Base-by-base conservation (phyloP, 2,113 vertebrate genomes). In the Notarius quadriscutis region DNA sequence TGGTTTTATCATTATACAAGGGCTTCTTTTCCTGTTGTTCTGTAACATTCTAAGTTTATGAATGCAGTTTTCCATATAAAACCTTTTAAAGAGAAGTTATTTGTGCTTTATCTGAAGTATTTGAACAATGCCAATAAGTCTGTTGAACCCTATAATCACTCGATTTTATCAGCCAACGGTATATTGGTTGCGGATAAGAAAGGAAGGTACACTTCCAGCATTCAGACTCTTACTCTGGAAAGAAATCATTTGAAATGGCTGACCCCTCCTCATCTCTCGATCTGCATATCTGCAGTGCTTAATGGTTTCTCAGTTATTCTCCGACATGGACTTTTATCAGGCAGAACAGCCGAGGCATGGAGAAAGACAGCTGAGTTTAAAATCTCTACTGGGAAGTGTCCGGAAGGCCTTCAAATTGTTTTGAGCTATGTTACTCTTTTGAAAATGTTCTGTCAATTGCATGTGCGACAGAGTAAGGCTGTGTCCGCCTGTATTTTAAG, bases 401-500 rank as follows among this genome's bases (percentile, higher is more conserved):
- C 25, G 22, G 25, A 71, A 84, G 30, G 88, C 58, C 83, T 86
- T 89, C 77, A 85, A 30, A 58, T 69, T 80, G 85, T 87, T 90
- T 87, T 48, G 15, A 41, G 57, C 69, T 27, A 41, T 53, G 30
- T 41, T 51, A 41, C 80, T 81, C 53, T 62, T 58, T 88, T 63
- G 86, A 87, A 87, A 89, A 88, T 89, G 50, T 41, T 85, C 83
- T 75, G 83, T 53, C 48, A 84, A 60, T 30, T 50, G 27, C 62
- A 20, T 86, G 41, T 60, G n/a, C 53, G 62, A 63, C 50, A 50
- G 22, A 87, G 63, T 89, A 84, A 84, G 41, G 86, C 83, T 81
- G 82, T 20, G 67, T 69, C 58, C 25, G 50, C 53, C 83, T 81
- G 77, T 53, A 75, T 90, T 90, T 88, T 88, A 88, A 88, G 91